Evolutionary conservation across 2,797 vertebrate species (phyloP).

Genomic region (Mallotus villosus): DNA sequence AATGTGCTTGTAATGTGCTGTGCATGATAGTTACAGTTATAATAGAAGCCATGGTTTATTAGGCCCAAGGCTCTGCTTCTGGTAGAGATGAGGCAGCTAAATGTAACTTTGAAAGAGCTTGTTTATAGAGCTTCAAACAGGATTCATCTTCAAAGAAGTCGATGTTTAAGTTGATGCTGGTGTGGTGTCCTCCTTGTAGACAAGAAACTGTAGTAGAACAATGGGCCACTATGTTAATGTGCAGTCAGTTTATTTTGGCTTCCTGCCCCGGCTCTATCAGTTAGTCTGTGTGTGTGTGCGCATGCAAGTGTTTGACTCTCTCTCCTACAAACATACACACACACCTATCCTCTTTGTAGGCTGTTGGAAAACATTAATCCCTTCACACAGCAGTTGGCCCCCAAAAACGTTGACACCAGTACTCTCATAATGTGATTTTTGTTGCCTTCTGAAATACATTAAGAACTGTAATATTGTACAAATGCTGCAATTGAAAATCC

Average conservation of each 20-base stretch:
- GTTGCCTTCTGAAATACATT: slow-evolving; percentile 14
- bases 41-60: too few species aligned
- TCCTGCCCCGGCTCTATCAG: slow-evolving; percentile 48
- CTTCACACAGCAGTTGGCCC: slow-evolving; percentile 26
- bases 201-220: slow-evolving; percentile 51
- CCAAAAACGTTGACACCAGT: slow-evolving; percentile 28
- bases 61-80: not conserved
- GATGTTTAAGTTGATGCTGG: slow-evolving; percentile 9
- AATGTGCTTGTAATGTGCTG: too few species aligned
- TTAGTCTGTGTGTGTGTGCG: slow-evolving; percentile 5
- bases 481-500: slow-evolving; percentile 6
- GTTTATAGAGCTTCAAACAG: not conserved
- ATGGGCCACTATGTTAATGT: slow-evolving; percentile 42
- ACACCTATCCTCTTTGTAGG: slow-evolving; percentile 3
- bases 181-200: slow-evolving; percentile 27
- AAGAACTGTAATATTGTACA: not conserved
- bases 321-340: not conserved
- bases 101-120: not conserved
- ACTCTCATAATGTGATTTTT: slow-evolving; percentile 16
- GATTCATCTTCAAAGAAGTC: not conserved
- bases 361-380: slow-evolving; percentile 14
- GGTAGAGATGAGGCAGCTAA: not conserved
- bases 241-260: slow-evolving; percentile 41
- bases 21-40: too few species aligned
- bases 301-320: slow-evolving; percentile 26